phyloP scores from a whole-genome alignment of 2,113 vertebrate genomes.

The Colaptes auratus region DNA sequence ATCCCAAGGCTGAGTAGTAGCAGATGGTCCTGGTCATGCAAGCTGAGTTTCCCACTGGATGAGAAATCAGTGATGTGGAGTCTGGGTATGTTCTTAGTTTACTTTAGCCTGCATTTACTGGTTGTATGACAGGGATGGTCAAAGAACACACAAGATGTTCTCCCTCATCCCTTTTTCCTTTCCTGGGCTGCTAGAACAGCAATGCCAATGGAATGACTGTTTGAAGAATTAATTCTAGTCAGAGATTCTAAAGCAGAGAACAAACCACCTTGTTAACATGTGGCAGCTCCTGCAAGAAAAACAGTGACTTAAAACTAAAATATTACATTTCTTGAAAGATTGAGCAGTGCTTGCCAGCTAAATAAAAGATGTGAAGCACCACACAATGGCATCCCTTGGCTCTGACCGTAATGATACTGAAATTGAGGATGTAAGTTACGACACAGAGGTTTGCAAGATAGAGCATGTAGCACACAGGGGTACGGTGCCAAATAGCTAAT shows the following conservation, averaged over 20 bases:
- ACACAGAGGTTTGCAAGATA: constrained; percentile 6
- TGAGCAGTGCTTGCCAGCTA: neutral
- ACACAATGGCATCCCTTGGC: neutral
- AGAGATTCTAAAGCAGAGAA: neutral
- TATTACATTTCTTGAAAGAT: neutral
- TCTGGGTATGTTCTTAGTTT: constrained; percentile 48
- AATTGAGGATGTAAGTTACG: constrained; percentile 10
- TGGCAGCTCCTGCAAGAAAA: neutral
- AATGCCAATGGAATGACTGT: neutral
- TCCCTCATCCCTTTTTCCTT: neutral
- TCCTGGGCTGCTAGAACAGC: neutral
- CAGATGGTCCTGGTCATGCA: constrained; percentile 26
- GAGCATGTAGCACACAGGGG: neutral
- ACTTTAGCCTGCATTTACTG: neutral
- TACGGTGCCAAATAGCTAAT: constrained; percentile 20
- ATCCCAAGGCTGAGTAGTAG: neutral
- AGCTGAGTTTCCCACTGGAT: neutral
- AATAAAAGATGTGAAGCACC: neutral
- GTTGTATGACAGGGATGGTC: neutral
- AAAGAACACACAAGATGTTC: neutral
- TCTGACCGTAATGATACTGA: neutral
- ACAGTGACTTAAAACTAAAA: neutral
- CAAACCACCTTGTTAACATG: neutral
- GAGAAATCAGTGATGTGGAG: constrained; percentile 36
- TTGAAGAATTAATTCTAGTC: neutral